A percentile compares a stretch with the other conserved stretches of the same genome.
Evolutionary conservation across 92 coral and sea anemone species (phyloP).

Genomic region (Diadumene lineata): DNA sequence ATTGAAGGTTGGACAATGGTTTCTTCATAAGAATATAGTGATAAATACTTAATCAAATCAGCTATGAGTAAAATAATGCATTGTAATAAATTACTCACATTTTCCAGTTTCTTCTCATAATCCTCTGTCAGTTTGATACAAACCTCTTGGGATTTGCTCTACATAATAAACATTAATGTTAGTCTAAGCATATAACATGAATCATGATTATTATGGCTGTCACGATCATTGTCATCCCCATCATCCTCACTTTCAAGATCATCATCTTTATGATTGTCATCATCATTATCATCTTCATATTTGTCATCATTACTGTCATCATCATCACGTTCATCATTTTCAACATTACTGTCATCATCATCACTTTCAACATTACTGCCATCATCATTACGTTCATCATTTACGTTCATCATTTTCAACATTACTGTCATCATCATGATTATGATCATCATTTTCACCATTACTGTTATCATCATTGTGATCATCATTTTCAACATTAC

Average conservation of each 20-base stretch:
- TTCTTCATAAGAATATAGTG: not conserved
- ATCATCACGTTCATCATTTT: not conserved
- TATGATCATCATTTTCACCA: not conserved
- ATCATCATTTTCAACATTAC: not conserved
- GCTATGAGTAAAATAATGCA: not conserved
- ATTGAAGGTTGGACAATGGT: too few species aligned
- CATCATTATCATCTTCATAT: not conserved
- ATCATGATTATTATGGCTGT: too few species aligned
- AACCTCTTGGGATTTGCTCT: conserved; percentile 95
- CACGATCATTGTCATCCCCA: not conserved
- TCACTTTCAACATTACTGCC: not conserved
- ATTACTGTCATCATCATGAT: not conserved
- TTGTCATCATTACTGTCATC: not conserved
- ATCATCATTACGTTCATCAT: not conserved
- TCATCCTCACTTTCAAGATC: not conserved
- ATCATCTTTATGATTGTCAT: not conserved
- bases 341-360: not conserved
- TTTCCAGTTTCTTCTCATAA: conserved; percentile 85
- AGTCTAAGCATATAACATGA: too few species aligned
- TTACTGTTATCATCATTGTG: not conserved
- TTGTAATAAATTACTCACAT: conserved; percentile 40
- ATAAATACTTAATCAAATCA: not conserved
- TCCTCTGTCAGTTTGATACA: conserved; percentile 94
- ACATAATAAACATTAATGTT: not conserved
- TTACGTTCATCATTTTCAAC: not conserved